Conservation (phyloP, 53 echinoderm and acorn worm genomes). For the Patiria pectinifera region DNA sequence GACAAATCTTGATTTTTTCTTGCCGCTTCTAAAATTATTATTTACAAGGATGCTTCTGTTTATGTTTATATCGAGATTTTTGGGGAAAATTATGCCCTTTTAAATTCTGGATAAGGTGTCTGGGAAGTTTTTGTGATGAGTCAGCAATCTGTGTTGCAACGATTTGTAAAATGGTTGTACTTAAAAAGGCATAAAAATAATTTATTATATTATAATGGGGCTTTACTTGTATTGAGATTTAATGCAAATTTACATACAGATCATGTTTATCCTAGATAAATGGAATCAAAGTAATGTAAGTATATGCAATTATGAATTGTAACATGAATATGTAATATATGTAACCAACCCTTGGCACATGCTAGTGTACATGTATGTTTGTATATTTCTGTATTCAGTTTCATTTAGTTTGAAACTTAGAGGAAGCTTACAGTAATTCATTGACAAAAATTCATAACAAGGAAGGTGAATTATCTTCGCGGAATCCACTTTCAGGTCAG, state of each 20-base stretch:
- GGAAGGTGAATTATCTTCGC: neutral
- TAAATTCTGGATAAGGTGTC: neutral
- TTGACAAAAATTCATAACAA: neutral
- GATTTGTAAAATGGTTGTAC: neutral
- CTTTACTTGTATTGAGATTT: neutral
- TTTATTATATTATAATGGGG: neutral
- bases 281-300: neutral
- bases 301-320: constrained; percentile 4
- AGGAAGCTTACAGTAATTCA: neutral
- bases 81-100: neutral
- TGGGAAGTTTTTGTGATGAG: neutral
- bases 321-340: neutral
- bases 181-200: neutral
- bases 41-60: too few relatives aligned
- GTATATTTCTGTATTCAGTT: constrained; percentile 15
- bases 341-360: neutral
- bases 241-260: neutral
- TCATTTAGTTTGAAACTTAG: neutral
- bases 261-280: neutral
- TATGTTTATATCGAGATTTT: neutral
- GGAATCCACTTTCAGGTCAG: too few relatives aligned
- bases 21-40: neutral
- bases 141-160: neutral
- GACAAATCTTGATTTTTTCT: neutral
- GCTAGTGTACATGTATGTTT: neutral